A percentile compares a stretch with the other conserved stretches of the same genome.
These are phyloP conservation scores for Cercopithecus neglectus DNA, from an alignment of 2,797 vertebrate genomes.

Conservation along the genomic window DNA sequence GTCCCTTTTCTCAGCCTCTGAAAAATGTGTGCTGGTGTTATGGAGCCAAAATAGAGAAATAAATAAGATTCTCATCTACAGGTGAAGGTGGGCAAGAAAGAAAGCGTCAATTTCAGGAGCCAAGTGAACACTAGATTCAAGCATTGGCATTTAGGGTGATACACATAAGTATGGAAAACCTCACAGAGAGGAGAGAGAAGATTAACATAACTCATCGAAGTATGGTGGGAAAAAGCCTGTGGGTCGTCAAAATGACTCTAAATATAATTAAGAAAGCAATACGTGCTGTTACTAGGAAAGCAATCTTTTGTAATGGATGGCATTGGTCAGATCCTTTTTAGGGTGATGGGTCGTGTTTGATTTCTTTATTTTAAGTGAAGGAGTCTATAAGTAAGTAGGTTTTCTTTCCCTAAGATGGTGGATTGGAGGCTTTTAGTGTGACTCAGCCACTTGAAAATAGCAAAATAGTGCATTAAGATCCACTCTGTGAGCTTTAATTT, in stretches of 20 bases:
- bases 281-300: not conserved
- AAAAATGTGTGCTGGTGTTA: not conserved
- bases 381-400: not conserved
- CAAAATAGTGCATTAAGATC: not conserved
- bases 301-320: not conserved
- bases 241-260: not conserved
- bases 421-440: not conserved
- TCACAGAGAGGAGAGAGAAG: not conserved
- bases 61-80: not conserved
- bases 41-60: not conserved
- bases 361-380: conserved; percentile 6
- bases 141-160: not conserved
- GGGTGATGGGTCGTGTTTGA: not conserved
- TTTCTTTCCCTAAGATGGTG: not conserved
- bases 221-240: not conserved
- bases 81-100: not conserved
- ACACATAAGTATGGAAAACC: not conserved
- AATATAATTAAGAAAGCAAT: not conserved
- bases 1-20: not conserved
- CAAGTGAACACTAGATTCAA: not conserved
- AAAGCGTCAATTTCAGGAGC: not conserved
- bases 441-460: not conserved
- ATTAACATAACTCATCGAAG: not conserved
- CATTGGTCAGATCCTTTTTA: not conserved
- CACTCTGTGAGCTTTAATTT: not conserved